phyloP scores from a whole-genome alignment of 1,140 invertebrate species.

The Pogonus chalceus region DNA sequence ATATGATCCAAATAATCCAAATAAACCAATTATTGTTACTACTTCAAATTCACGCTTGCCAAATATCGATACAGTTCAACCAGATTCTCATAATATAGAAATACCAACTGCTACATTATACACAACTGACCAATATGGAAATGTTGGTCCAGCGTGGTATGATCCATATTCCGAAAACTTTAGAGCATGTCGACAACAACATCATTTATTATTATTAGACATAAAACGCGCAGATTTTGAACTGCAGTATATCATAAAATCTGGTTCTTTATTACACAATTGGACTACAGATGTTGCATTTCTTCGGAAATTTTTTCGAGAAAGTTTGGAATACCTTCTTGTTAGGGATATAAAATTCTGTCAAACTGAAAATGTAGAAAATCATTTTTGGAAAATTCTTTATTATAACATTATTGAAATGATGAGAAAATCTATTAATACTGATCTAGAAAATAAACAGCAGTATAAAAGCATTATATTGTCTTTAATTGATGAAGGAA shows the following conservation, averaged over 20 bases:
- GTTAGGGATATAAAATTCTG: slow-evolving; percentile 79
- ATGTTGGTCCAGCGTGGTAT: slow-evolving; percentile 42
- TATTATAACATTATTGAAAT: slow-evolving; percentile 87
- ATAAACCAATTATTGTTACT: slow-evolving; percentile 54
- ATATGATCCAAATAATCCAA: slow-evolving; percentile 60
- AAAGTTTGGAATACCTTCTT: slow-evolving; percentile 62
- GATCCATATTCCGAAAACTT: slow-evolving; percentile 44
- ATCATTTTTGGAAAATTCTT: slow-evolving; percentile 83
- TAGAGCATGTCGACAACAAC: slow-evolving; percentile 39
- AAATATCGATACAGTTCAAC: slow-evolving; percentile 15
- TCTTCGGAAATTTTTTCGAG: slow-evolving; percentile 50
- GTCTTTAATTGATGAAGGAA: slow-evolving; percentile 70
- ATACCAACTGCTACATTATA: slow-evolving; percentile 21
- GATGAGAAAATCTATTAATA: slow-evolving; percentile 48
- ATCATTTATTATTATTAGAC: slow-evolving; percentile 37
- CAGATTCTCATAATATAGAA: too few relatives aligned
- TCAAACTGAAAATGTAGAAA: slow-evolving; percentile 78
- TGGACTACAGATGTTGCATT: slow-evolving; percentile 41
- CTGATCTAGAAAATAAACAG: slow-evolving; percentile 42
- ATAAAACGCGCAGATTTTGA: slow-evolving; percentile 46
- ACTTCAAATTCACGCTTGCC: slow-evolving; percentile 36
- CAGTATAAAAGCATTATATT: slow-evolving; percentile 56
- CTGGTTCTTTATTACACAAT: slow-evolving; percentile 33
- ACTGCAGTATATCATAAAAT: slow-evolving; percentile 42
- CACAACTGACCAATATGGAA: slow-evolving; percentile 39